Conservation (phyloP, 2,888 invertebrate genomes). For the Caenorhabditis sp. region DNA sequence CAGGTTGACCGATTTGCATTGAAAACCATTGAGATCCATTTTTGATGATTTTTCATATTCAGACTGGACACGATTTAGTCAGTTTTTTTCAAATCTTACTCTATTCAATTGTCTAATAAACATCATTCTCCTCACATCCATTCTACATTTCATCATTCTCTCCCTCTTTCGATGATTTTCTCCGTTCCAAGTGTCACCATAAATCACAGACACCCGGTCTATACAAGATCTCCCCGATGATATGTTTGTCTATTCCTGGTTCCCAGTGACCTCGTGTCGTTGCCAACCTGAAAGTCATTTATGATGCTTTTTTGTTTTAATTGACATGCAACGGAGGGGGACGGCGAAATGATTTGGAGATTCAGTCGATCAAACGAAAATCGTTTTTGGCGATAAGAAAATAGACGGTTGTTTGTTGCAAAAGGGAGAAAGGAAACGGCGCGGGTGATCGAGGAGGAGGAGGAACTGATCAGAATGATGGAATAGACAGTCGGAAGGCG, state of each 20-base stretch:
- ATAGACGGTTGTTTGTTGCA: constrained; percentile 59
- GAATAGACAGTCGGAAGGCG: constrained; percentile 1
- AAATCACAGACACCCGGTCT: no score
- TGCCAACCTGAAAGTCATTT: constrained; percentile 21
- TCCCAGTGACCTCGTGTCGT: constrained; percentile 37
- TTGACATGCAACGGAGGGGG: constrained; percentile 17
- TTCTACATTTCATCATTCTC: no score
- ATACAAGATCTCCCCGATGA: no score
- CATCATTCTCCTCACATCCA: no score
- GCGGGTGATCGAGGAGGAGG: not conserved
- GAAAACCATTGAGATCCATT: no score
- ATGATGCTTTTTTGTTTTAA: constrained; percentile 41
- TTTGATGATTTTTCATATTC: no score
- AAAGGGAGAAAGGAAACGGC: not conserved
- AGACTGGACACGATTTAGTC: no score
- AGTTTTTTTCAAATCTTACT: no score
- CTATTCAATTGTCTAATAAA: no score
- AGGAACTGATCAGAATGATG: constrained; percentile 37
- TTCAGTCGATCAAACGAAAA: constrained; percentile 28
- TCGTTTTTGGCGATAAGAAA: constrained; percentile 25
- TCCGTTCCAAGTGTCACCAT: no score
- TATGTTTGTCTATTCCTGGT: not conserved
- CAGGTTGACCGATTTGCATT: no score
- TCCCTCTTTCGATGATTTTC: no score
- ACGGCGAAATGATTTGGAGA: constrained; percentile 51